A percentile compares a stretch with the other conserved stretches of the same genome.
These are phyloP conservation scores for Sula dactylatra DNA, from an alignment of 2,113 vertebrate genomes.

Conservation along the genomic window DNA sequence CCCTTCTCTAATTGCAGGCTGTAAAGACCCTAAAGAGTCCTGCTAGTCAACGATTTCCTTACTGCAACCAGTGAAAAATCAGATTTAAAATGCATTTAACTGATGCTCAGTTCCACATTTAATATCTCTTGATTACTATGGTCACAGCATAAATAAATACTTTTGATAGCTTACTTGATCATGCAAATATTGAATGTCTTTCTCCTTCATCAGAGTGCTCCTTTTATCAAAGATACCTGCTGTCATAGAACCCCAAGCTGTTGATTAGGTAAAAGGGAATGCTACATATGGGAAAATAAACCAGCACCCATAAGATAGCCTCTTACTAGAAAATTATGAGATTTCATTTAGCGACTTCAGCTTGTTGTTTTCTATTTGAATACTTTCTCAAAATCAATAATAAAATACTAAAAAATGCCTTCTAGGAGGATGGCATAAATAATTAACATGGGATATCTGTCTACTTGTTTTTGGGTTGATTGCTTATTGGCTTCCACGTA, in stretches of 20 bases:
- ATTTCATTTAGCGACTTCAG: not conserved
- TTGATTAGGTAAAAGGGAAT: slow-evolving; percentile 17
- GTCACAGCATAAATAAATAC: slow-evolving; percentile 7
- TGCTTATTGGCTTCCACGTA: not conserved
- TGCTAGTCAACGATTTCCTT: not conserved
- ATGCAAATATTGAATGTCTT: not conserved
- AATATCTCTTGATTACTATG: not conserved
- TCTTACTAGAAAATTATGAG: not conserved
- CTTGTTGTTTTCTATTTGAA: not conserved
- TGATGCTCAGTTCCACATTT: not conserved
- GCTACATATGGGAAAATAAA: not conserved
- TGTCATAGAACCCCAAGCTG: not conserved
- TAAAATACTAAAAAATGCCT: not conserved
- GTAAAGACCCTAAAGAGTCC: not conserved
- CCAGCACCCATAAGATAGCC: not conserved
- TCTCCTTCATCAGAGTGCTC: not conserved
- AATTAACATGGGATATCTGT: not conserved
- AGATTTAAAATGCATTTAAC: not conserved
- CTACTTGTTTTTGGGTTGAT: not conserved
- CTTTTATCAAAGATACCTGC: slow-evolving; percentile 20
- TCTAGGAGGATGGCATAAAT: not conserved
- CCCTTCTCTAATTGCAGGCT: not conserved
- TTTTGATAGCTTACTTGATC: not conserved
- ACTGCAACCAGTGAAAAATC: not conserved
- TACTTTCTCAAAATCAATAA: not conserved